phyloP scores from a whole-genome alignment of 2,113 vertebrate genomes.

The Calypte anna region DNA sequence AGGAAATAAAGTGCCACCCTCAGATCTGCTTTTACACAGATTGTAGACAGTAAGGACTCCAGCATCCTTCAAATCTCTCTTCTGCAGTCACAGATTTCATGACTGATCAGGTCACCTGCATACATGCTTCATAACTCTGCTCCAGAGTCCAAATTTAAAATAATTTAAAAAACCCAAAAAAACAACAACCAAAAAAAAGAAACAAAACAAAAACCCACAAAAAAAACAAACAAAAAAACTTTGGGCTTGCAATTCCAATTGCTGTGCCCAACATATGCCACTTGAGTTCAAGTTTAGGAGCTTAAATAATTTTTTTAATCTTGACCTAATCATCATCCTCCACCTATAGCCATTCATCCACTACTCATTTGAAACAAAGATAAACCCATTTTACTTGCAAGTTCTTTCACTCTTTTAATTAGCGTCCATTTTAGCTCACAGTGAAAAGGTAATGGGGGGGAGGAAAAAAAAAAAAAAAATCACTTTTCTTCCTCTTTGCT shows the following conservation, averaged over 20 bases:
- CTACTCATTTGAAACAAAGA: not conserved
- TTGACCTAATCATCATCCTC: not conserved
- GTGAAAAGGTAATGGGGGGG: not conserved
- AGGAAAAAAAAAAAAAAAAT: not conserved
- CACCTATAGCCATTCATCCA: not conserved
- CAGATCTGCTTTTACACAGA: not conserved
- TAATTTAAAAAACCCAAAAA: not conserved
- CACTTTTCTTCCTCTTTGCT: not conserved
- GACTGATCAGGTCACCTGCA: not conserved
- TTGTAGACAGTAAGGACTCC: not conserved
- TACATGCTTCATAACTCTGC: not conserved
- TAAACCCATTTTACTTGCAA: not conserved
- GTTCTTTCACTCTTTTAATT: not conserved
- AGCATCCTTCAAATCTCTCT: not conserved
- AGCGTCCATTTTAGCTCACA: not conserved
- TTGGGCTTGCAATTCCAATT: not conserved
- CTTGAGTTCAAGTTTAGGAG: not conserved
- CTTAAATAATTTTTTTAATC: not conserved
- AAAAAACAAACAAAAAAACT: not conserved
- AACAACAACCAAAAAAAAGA: not conserved
- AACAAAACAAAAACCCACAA: too few relatives aligned
- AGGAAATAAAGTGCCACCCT: not conserved
- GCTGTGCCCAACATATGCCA: not conserved
- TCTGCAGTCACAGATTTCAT: not conserved
- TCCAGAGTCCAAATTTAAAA: not conserved